Base-by-base conservation (phyloP, 2,888 invertebrate genomes). In the Stenoptilia bipunctidactyla region DNA sequence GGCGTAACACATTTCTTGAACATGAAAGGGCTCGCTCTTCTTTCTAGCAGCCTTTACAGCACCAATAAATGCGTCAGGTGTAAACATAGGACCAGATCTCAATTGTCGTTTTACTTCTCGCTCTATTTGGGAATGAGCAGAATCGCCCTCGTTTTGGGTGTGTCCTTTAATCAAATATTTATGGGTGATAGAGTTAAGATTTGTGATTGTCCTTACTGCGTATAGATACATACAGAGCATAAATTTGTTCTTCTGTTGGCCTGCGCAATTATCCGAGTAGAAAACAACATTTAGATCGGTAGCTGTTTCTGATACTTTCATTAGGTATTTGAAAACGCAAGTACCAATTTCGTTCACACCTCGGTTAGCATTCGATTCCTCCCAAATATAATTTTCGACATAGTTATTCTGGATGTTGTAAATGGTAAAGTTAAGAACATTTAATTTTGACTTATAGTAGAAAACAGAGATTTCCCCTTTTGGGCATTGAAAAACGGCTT, bases 331-430 rank as follows among this genome's bases (percentile, higher is more conserved):
- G 13, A 13, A 14, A 14, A 34, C 13, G 34, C 13, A 34, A 13
- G 15, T 34, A 9, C 37, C 63, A 38, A 65, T 53, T 45, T 62
- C 61, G 38, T 56, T 54, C 6, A 51, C 53, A 43, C 61, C 63
- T 45, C 62, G 47, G 36, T 57, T 46, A 1, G 54, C 61, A 15
- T 56, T 42, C 3, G 54, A 49, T 42, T 68, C 59, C 39, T 66
- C 55, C 62, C 65, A 65, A 27, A 66, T 47, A 47, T 51, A 61
- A 45, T 56, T 44, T 34, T 58, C 50, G 15, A 46, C 48, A 5
- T 3, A 20, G 8, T 46, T 45, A 15, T 37, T 49, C 44, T 55
- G 40, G 2, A 63, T 37, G 36, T 62, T 42, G 40, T 49, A 56
- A 40, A 61, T 48, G 27, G 58, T 60, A 13, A 58, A 47, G 44